Conservation (phyloP, 2,888 invertebrate species). For the Amiota communis region DNA sequence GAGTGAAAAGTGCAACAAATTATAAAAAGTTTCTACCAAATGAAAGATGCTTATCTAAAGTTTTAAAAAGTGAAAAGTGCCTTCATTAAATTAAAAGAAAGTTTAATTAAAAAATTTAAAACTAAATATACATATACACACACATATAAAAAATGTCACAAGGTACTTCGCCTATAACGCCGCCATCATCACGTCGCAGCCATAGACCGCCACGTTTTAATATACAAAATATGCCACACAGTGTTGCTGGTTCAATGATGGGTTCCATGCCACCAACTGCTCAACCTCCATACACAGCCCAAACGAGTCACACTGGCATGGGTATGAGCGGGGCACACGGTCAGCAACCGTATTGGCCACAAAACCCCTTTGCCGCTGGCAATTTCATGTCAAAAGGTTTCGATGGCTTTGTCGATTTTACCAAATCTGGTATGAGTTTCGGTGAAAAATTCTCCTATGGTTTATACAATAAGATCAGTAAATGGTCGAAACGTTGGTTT, state of each 20-base stretch:
- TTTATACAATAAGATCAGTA: conserved; percentile 84
- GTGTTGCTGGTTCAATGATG: conserved; percentile 48
- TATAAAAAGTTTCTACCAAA: too few relatives aligned
- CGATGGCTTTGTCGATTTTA: conserved; percentile 84
- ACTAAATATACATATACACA: neutral
- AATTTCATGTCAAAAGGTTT: conserved; percentile 88
- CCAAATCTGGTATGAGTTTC: conserved; percentile 86
- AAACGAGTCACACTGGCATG: conserved; percentile 56
- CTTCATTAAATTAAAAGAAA: neutral
- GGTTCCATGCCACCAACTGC: conserved; percentile 65
- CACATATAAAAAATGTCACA: conserved; percentile 36
- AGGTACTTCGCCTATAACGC: conserved; percentile 44
- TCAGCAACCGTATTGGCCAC: conserved; percentile 70
- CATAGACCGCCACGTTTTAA: conserved; percentile 70
- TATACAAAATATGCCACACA: conserved; percentile 59
- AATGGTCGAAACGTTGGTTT: conserved; percentile 88
- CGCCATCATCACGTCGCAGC: conserved; percentile 58
- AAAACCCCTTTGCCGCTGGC: conserved; percentile 77
- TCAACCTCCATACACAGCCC: conserved; percentile 60
- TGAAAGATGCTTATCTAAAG: too few relatives aligned
- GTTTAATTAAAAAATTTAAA: neutral
- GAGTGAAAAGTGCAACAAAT: conserved; percentile 22
- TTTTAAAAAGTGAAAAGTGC: too few relatives aligned
- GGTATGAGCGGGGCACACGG: conserved; percentile 19
- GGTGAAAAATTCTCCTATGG: conserved; percentile 88